Evolutionary conservation across 2,113 vertebrate species (phyloP), one percentile per base, ranked within the genome.

Genomic region (Oxyruncus cristatus): DNA sequence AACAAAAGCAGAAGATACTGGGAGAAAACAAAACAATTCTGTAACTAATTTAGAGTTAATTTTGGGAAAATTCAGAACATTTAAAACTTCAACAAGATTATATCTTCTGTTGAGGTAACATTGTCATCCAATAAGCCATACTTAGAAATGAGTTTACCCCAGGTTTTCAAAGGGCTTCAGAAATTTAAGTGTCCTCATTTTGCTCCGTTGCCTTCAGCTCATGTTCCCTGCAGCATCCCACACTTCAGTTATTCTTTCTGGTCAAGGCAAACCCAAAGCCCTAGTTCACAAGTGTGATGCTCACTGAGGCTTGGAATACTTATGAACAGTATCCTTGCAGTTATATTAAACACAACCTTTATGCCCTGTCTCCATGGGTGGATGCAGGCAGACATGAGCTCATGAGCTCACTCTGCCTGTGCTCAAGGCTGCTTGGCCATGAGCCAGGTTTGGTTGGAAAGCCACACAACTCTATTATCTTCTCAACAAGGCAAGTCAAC

Each of bases 331-430:
- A 28, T 49, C 75, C 79, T 84, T 89, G 67, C n/a, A 77, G 53
- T 77, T 61, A 5, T 1, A 22, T 66, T 63, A 53, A 24, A 62
- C 28, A 26, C 8, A 86, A 30, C 39, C 30, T 42, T 73, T 35
- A 5, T 3, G 11, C 12, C 63, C 33, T 0, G 0, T 74, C 55
- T 93, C 83, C 39, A 47, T 18, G 68, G 78, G 41, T 76, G 85
- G 67, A 68, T 59, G 59, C 67, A 59, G 83, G 80, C 59, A 94
- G 86, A 91, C 83, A 9, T 74, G 89, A 95, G 56, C 83, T 96
- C 83, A 9, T 74, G 89, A 95, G 61, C 83, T 96, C 73, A 78
- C 61, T 39, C 39, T 77, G 63, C 75, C 27, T 28, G 35, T 81
- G 83, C 76, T 92, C 50, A 47, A 52, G 94, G 92, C 92, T 71